These are phyloP conservation scores for Nannobrachium achirus DNA, from an alignment of 2,113 vertebrate genomes.

Conservation along the genomic window DNA sequence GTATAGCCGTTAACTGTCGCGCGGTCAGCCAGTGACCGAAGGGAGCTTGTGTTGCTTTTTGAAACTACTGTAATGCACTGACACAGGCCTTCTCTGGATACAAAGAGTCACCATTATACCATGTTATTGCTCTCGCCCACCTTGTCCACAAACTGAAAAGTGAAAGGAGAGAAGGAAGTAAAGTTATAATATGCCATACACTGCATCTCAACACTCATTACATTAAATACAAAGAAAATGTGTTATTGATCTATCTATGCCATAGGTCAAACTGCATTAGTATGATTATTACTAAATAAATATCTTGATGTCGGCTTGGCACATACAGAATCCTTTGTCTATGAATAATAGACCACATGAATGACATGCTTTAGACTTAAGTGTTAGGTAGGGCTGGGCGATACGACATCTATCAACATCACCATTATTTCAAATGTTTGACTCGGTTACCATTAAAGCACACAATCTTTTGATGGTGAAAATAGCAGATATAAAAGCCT, in stretches of 20 bases:
- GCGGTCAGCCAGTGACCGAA: slow-evolving; percentile 23
- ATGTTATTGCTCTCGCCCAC: slow-evolving; percentile 96
- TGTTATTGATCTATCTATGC: neutral
- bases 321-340: too few species aligned
- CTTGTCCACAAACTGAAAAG: slow-evolving; percentile 93
- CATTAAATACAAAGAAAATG: neutral
- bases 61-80: slow-evolving; percentile 40
- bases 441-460: too few species aligned
- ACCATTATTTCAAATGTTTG: too few species aligned
- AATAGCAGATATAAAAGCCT: too few species aligned
- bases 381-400: too few species aligned
- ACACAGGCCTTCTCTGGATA: slow-evolving; percentile 18
- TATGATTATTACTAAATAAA: too few species aligned
- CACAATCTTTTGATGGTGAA: too few species aligned
- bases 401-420: too few species aligned
- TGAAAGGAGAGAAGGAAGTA: slow-evolving; percentile 35
- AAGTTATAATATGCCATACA: slow-evolving; percentile 23
- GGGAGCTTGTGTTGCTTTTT: slow-evolving; percentile 43
- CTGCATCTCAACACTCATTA: neutral
- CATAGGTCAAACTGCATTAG: too few species aligned
- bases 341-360: slow-evolving; percentile 31
- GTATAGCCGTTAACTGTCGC: slow-evolving; percentile 24
- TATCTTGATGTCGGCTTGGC: too few species aligned
- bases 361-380: neutral
- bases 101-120: slow-evolving; percentile 86